These are phyloP conservation scores for Candidula unifasciata DNA, from an alignment of 2,888 invertebrate genomes.

Conservation along the genomic window DNA sequence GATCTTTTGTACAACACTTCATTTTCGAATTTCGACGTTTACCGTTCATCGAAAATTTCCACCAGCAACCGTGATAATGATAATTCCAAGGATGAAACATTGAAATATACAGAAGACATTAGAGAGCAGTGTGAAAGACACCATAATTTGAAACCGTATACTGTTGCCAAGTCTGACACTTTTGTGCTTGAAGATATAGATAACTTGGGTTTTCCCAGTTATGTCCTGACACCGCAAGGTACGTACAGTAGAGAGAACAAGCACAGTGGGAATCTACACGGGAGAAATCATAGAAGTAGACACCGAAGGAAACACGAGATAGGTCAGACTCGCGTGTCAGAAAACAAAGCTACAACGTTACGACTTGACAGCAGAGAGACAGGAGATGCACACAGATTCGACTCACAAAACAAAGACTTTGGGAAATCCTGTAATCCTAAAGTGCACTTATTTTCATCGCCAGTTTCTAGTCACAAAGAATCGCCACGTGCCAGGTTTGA, in stretches of 20 bases:
- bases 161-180: not conserved
- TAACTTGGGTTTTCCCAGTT: not conserved
- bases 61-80: not conserved
- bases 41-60: not conserved
- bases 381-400: not conserved
- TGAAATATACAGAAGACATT: not conserved
- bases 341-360: slow-evolving; percentile 9
- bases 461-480: slow-evolving; percentile 22
- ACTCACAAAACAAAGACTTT: not conserved
- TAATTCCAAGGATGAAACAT: slow-evolving; percentile 15
- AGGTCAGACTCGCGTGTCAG: slow-evolving; percentile 32
- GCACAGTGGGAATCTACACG: not conserved
- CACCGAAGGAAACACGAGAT: slow-evolving; percentile 41
- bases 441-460: not conserved
- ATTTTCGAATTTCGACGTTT: not conserved
- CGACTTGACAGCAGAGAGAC: not conserved
- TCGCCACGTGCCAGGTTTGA: slow-evolving; percentile 45
- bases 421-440: no score
- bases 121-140: slow-evolving; percentile 29
- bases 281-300: slow-evolving; percentile 20
- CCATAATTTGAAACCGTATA: not conserved
- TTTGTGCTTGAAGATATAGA: not conserved
- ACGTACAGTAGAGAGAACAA: not conserved
- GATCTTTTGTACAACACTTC: not conserved
- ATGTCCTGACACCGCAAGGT: not conserved